Base-by-base conservation (phyloP, 2,888 invertebrate genomes). In the Prenolepis imparis region DNA sequence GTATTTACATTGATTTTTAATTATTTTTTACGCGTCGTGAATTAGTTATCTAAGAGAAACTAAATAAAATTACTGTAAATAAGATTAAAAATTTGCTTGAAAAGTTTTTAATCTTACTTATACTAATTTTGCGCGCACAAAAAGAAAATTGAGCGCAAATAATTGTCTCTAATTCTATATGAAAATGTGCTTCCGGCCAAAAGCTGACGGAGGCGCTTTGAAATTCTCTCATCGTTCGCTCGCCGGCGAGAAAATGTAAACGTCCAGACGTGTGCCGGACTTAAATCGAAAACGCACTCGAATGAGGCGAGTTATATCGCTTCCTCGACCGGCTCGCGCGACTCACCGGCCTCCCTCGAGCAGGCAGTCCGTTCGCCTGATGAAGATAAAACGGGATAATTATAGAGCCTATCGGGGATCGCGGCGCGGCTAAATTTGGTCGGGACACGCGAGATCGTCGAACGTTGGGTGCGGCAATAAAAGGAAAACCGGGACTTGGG, bases 371-470 rank as follows among this genome's bases (percentile, higher is more conserved):
- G 78, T 68, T 89, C 90, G 80, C 87, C 90, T 93, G 93, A 93
- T 93, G 93, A 93, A 93, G 94, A 93, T 94, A 93, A 93, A 93
- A 94, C 91, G 92, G 93, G 92, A 94, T 94, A 94, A 94, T 94
- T 93, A 93, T 93, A 93, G 93, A 92, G 93, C 91, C 93, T 93
- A 93, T 93, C 93, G 92, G 91, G 86, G 92, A 93, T 93, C 93
- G 92, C 88, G 91, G 90, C 88, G 89, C 90, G 87, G 93, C 92
- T 93, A 93, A 93, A 93, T 93, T 93, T 93, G 91, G 91, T 89
- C 88, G 90, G 87, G 92, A 88, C 94, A 93, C 94, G 93, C 93
- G 92, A 93, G 92, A 93, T 92, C 92, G 91, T 90, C 91, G 92
- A 92, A 92, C 92, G 92, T 75, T 90, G 91, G 89, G 91, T 87